phyloP scores from a whole-genome alignment of 2,113 vertebrate species.

The Phocoena sinus region DNA sequence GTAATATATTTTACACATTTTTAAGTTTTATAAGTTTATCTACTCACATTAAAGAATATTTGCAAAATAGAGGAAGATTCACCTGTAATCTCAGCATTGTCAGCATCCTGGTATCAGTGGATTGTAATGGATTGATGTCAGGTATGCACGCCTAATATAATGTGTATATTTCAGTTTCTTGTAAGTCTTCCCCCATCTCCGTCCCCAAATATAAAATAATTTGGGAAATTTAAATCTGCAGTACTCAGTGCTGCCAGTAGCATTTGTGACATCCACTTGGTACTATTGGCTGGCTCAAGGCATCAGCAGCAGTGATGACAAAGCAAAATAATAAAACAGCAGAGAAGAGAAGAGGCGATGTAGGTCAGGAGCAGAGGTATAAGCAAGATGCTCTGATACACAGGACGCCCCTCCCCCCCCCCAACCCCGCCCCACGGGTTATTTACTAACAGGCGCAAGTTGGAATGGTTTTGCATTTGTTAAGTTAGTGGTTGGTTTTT shows the following conservation, averaged over 20 bases:
- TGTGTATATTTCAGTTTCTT: not conserved
- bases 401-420: accelerated
- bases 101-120: not conserved
- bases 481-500: not conserved
- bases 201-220: not conserved
- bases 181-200: not conserved
- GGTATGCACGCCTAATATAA: not conserved
- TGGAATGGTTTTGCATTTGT: not conserved
- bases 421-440: too few species aligned
- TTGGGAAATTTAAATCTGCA: not conserved
- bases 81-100: not conserved
- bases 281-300: not conserved
- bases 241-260: not conserved
- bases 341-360: not conserved
- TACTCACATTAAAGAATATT: not conserved
- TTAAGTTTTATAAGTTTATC: not conserved
- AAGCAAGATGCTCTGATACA: not conserved
- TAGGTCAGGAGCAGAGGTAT: not conserved
- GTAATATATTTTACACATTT: not conserved
- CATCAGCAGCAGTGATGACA: not conserved
- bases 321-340: not conserved
- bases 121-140: not conserved
- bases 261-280: not conserved
- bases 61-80: not conserved
- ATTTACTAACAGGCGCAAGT: not conserved